Evolutionary conservation across 2,113 vertebrate genomes (phyloP).

Genomic region (Cavia aperea): DNA sequence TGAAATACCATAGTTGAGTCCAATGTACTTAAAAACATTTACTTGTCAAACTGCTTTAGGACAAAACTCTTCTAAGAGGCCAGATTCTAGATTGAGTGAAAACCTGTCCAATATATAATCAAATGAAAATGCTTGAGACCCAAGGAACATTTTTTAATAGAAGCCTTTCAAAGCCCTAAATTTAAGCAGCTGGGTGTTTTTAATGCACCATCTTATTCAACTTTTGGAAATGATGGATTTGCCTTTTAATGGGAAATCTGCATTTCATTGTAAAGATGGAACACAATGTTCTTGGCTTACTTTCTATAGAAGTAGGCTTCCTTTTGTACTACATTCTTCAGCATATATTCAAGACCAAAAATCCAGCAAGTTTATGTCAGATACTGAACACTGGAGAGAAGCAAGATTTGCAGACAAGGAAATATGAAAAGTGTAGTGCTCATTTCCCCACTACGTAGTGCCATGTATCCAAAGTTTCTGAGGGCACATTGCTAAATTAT

Average conservation of each 20-base stretch:
- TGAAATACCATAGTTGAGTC: neutral
- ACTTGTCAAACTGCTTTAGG: constrained; percentile 46
- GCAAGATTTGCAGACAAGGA: neutral
- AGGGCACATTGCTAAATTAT: constrained; percentile 30
- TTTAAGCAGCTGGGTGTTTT: constrained; percentile 67
- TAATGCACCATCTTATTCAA: constrained; percentile 62
- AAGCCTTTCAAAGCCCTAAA: constrained; percentile 59
- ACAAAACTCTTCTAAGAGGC: constrained; percentile 47
- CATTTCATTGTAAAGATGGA: constrained; percentile 70
- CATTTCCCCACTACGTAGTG: constrained; percentile 3
- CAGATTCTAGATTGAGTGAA: constrained; percentile 31
- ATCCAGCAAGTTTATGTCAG: constrained; percentile 39
- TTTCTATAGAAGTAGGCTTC: constrained; percentile 49
- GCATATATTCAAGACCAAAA: constrained; percentile 45
- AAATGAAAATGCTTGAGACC: constrained; percentile 62
- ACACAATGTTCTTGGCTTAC: constrained; percentile 67
- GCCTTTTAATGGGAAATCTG: constrained; percentile 69
- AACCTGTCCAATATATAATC: constrained; percentile 55
- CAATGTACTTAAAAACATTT: constrained; percentile 22
- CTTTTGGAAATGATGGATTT: constrained; percentile 66
- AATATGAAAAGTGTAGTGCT: neutral
- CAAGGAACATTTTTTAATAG: constrained; percentile 47
- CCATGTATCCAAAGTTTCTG: constrained; percentile 22
- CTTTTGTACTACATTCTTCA: constrained; percentile 55
- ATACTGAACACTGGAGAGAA: constrained; percentile 19